These are phyloP conservation scores for Eurytoma californica DNA, from an alignment of 2,888 invertebrate species.

Conservation along the genomic window DNA sequence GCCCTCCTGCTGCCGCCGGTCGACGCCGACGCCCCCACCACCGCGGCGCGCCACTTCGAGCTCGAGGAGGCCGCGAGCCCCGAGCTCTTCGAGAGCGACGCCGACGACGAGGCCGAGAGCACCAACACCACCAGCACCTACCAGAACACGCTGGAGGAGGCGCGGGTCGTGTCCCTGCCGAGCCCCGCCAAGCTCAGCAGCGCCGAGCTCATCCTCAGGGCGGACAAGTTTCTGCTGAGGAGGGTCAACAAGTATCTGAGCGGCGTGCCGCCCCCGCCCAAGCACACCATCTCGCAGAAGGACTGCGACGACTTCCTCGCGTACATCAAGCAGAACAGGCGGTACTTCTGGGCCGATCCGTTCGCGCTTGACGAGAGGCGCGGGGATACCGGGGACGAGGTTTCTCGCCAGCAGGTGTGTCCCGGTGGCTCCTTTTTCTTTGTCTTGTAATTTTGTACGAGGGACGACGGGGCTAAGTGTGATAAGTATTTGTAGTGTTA, in stretches of 20 bases:
- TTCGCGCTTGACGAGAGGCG: conserved; percentile 45
- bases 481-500: too few species aligned
- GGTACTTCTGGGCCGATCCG: conserved; percentile 75
- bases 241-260: conserved; percentile 79
- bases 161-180: conserved; percentile 4
- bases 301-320: conserved; percentile 82
- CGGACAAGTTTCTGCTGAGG: conserved; percentile 73
- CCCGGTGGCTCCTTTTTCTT: too few species aligned
- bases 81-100: conserved; percentile 71
- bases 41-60: background rate
- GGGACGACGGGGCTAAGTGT: too few species aligned
- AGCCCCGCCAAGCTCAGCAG: conserved; percentile 61
- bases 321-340: conserved; percentile 77
- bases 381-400: background rate
- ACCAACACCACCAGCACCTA: conserved; percentile 45
- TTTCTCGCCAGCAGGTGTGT: conserved; percentile 13
- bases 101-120: conserved; percentile 62
- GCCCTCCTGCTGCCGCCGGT: background rate
- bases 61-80: conserved; percentile 64
- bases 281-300: conserved; percentile 82
- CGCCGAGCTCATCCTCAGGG: conserved; percentile 65
- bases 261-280: conserved; percentile 86
- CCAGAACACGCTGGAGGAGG: conserved; percentile 31
- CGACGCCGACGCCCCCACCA: background rate
- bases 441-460: too few species aligned